Conservation (phyloP, 2,888 invertebrate genomes). For the Ceramica pisi region DNA sequence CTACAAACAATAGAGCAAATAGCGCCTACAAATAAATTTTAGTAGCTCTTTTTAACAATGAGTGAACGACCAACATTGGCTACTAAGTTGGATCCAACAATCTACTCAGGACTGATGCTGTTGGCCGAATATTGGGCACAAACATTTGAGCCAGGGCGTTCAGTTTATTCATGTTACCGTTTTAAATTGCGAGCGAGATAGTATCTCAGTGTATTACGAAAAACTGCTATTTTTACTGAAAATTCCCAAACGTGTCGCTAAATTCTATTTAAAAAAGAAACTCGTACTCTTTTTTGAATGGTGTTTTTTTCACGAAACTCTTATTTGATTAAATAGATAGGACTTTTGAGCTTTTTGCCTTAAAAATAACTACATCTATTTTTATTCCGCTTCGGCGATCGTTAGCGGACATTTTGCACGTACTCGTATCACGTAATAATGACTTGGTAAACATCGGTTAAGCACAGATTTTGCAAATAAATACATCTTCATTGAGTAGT, state of each 20-base stretch:
- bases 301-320: neutral
- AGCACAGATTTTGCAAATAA: no score
- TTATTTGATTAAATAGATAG: neutral
- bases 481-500: no score
- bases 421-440: no score
- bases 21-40: no score
- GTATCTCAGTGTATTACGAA: slow-evolving; percentile 42
- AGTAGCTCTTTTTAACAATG: neutral
- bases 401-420: neutral
- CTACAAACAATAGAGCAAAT: no score
- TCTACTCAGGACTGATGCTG: neutral
- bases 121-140: neutral
- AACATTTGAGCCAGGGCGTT: neutral
- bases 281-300: neutral
- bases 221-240: slow-evolving; percentile 38
- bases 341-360: neutral
- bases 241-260: slow-evolving; percentile 27
- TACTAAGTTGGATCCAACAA: neutral
- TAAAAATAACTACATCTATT: neutral
- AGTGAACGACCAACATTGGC: neutral
- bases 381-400: neutral
- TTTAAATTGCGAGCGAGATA: slow-evolving; percentile 35
- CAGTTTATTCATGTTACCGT: slow-evolving; percentile 8
- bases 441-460: no score
- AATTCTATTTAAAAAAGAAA: slow-evolving; percentile 39